Percentiles rank a stretch among this genome's conserved stretches.
phyloP scores from a whole-genome alignment of 2,797 vertebrate genomes.

The Amblyopsis hoosieri region DNA sequence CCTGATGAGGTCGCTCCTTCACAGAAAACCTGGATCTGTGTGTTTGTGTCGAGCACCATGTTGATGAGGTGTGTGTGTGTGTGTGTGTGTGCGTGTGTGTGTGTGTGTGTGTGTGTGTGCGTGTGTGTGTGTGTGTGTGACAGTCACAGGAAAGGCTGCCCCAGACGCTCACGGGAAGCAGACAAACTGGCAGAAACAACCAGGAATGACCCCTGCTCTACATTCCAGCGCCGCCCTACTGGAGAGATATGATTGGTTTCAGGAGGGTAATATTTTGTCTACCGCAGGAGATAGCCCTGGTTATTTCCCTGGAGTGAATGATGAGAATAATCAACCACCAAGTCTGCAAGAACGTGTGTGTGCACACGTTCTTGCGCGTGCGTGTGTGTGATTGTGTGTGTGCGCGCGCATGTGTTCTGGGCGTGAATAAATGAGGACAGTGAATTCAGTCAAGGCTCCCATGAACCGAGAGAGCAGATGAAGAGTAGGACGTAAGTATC shows the following conservation, averaged over 20 bases:
- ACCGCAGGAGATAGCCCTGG: constrained; percentile 38
- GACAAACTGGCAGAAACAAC: constrained; percentile 17
- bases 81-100: constrained; percentile 20
- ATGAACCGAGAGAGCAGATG: no score
- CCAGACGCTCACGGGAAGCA: constrained; percentile 40
- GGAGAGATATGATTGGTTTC: constrained; percentile 42
- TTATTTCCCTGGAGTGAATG: constrained; percentile 55
- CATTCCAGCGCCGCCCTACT: constrained; percentile 46
- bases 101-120: constrained; percentile 1
- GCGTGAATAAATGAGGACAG: no score
- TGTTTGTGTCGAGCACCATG: neutral
- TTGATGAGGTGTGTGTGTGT: neutral
- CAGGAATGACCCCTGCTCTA: constrained; percentile 37
- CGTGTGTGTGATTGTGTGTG: constrained; percentile 16
- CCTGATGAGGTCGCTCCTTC: neutral
- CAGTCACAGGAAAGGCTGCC: constrained; percentile 41
- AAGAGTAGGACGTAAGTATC: no score
- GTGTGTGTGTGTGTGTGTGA: constrained; percentile 18
- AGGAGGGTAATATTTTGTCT: constrained; percentile 50
- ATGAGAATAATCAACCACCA: constrained; percentile 53
- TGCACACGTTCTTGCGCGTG: constrained; percentile 9
- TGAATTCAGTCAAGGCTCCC: no score
- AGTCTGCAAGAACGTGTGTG: constrained; percentile 29
- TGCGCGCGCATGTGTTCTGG: constrained; percentile 3
- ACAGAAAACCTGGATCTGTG: constrained; percentile 1